Evolutionary conservation across 1,140 invertebrate species (phyloP).

Genomic region (Pogonognathellus flavescens): DNA sequence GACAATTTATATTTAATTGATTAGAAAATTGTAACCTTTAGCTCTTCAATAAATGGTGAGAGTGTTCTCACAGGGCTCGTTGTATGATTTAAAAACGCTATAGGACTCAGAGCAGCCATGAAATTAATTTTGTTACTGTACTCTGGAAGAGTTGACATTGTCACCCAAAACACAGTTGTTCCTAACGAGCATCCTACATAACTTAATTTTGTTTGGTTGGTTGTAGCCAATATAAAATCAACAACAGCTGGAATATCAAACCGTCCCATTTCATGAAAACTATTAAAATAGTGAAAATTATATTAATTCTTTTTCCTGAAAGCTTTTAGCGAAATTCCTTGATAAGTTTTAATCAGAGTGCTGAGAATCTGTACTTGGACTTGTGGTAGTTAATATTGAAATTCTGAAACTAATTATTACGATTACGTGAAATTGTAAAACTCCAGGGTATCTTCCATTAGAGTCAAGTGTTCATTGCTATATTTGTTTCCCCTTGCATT

Average conservation of each 20-base stretch:
- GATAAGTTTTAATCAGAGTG: too few species aligned
- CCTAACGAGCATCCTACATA: slow-evolving; percentile 73
- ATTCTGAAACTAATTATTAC: background rate
- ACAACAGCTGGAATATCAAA: slow-evolving; percentile 49
- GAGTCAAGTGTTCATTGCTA: slow-evolving; percentile 72
- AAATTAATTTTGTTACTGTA: slow-evolving; percentile 78
- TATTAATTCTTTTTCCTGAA: too few species aligned
- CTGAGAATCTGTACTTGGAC: too few species aligned
- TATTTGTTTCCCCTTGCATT: slow-evolving; percentile 76
- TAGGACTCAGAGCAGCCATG: slow-evolving; percentile 80
- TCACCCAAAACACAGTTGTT: slow-evolving; percentile 75
- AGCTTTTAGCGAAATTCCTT: too few species aligned
- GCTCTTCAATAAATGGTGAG: slow-evolving; percentile 68
- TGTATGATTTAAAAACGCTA: slow-evolving; percentile 76
- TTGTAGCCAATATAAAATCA: slow-evolving; percentile 39
- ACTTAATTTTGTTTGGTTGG: slow-evolving; percentile 35
- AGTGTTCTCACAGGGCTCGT: slow-evolving; percentile 69
- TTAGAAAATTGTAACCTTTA: slow-evolving; percentile 59
- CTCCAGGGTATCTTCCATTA: slow-evolving; percentile 74
- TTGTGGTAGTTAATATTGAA: slow-evolving; percentile 20
- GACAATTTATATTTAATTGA: background rate
- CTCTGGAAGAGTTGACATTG: slow-evolving; percentile 75
- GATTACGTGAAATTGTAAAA: slow-evolving; percentile 82
- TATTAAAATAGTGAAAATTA: slow-evolving; percentile 60
- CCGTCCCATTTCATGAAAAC: slow-evolving; percentile 68